These are phyloP conservation scores for Mugil cephalus DNA, from an alignment of 2,113 vertebrate genomes.

Conservation along the genomic window DNA sequence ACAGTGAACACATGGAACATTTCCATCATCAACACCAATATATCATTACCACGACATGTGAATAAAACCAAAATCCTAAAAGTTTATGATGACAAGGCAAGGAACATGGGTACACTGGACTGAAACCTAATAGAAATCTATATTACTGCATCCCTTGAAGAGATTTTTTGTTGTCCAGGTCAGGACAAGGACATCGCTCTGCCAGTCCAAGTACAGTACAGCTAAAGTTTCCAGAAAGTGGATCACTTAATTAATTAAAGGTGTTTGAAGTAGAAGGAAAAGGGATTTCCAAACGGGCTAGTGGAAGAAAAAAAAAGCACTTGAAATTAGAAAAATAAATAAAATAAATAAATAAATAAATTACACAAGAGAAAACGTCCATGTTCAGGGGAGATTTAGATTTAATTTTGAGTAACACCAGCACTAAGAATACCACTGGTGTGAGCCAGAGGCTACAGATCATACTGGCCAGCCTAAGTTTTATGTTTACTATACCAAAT, in stretches of 20 bases:
- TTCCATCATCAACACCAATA: too few relatives aligned
- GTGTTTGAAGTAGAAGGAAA: slow-evolving; percentile 22
- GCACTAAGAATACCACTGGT: slow-evolving; percentile 14
- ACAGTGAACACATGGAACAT: too few relatives aligned
- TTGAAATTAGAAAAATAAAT: too few relatives aligned
- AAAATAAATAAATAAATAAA: slow-evolving; percentile 1
- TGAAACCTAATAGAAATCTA: not conserved
- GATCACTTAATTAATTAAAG: not conserved
- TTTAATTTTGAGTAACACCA: not conserved
- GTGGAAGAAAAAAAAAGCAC: too few relatives aligned
- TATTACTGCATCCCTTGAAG: too few relatives aligned
- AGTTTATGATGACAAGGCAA: not conserved
- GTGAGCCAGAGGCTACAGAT: slow-evolving; percentile 27
- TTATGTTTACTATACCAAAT: slow-evolving; percentile 3
- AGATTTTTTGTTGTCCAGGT: too few relatives aligned
- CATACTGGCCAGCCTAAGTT: slow-evolving; percentile 17
- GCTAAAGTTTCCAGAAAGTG: slow-evolving; percentile 19
- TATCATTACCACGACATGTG: not conserved
- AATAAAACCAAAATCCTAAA: not conserved
- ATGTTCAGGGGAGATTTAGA: not conserved
- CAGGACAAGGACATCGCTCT: too few relatives aligned
- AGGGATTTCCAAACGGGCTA: too few relatives aligned
- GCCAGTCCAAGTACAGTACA: slow-evolving; percentile 14
- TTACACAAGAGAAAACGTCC: not conserved
- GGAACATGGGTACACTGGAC: not conserved